phyloP scores from a whole-genome alignment of 2,113 vertebrate species.

The Eubucco bourcierii region DNA sequence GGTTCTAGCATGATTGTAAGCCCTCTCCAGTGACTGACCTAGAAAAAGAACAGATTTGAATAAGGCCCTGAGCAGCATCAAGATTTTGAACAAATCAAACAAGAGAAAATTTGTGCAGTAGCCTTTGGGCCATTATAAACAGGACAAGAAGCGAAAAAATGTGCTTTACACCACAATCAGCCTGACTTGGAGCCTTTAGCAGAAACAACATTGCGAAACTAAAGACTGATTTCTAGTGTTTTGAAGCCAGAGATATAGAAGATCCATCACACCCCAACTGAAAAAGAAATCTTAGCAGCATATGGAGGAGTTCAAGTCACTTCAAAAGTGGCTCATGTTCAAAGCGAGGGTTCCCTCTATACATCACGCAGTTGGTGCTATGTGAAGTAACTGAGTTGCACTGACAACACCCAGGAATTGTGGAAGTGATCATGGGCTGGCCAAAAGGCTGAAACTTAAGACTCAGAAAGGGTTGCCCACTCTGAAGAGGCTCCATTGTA shows the following conservation, averaged over 20 bases:
- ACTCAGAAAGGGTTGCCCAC: not conserved
- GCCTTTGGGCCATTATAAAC: not conserved
- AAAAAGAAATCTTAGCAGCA: not conserved
- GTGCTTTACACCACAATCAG: too few species aligned
- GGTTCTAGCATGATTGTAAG: not conserved
- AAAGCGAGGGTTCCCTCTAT: not conserved
- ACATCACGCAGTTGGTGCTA: not conserved
- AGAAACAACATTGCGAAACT: not conserved
- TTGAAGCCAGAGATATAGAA: not conserved
- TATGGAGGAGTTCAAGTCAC: not conserved
- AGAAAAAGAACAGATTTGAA: not conserved
- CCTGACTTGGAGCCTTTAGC: not conserved
- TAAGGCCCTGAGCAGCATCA: not conserved
- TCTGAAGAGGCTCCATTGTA: not conserved
- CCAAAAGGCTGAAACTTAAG: fast-evolving
- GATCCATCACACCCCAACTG: not conserved
- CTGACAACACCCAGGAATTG: not conserved
- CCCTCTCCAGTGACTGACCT: not conserved
- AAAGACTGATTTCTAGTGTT: not conserved
- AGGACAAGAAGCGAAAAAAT: not conserved
- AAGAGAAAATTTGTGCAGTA: not conserved
- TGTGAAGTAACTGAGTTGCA: not conserved
- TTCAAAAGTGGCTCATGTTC: not conserved
- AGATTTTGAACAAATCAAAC: not conserved
- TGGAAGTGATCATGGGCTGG: not conserved